phyloP scores from a whole-genome alignment of 1,140 invertebrate genomes.

The Plectrocnemia conspersa region DNA sequence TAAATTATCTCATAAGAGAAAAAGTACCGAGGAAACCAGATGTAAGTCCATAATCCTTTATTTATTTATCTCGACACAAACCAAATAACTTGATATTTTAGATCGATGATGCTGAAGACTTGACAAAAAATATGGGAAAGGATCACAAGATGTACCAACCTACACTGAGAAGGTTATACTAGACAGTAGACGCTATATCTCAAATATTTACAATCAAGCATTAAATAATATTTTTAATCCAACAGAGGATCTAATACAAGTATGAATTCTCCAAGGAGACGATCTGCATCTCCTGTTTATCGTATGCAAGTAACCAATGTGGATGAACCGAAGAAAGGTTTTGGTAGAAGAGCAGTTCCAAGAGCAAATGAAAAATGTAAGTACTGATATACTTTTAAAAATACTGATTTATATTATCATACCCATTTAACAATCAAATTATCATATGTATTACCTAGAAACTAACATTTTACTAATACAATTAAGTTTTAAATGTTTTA shows the following conservation, averaged over 20 bases:
- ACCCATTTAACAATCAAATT: too few relatives aligned
- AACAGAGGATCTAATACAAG: constrained; percentile 25
- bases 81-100: too few relatives aligned
- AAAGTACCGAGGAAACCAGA: constrained; percentile 26
- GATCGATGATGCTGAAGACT: background rate
- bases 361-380: too few relatives aligned
- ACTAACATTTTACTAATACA: too few relatives aligned
- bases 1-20: constrained; percentile 42
- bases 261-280: constrained; percentile 36
- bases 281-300: constrained; percentile 46
- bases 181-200: background rate
- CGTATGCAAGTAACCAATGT: constrained; percentile 47
- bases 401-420: too few relatives aligned
- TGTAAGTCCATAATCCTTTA: background rate
- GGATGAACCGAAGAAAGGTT: constrained; percentile 46
- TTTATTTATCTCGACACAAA: too few relatives aligned
- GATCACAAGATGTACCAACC: constrained; percentile 17
- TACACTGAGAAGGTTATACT: background rate
- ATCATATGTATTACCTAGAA: too few relatives aligned
- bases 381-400: too few relatives aligned
- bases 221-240: background rate
- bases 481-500: too few relatives aligned
- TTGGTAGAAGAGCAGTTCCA: too few relatives aligned
- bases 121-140: background rate
- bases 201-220: background rate